Conservation (phyloP, 2,797 vertebrate species). For the Parambassis ranga region DNA sequence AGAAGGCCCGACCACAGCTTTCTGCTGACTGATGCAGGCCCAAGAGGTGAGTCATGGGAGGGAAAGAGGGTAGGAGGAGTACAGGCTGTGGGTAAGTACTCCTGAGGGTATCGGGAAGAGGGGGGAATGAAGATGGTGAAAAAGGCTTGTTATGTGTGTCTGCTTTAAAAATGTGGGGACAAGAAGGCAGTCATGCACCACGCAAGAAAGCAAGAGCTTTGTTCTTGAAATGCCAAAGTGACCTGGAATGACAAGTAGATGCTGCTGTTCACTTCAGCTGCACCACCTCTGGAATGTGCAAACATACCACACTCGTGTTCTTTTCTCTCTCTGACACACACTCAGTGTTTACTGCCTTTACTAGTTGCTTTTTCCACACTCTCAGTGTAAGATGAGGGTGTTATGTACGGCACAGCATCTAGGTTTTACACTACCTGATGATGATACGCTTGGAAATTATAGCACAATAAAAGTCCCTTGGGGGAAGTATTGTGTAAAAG, state of each 20-base stretch:
- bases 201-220: slow-evolving; percentile 32
- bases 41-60: slow-evolving; percentile 74
- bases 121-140: slow-evolving; percentile 25
- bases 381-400: slow-evolving; percentile 26
- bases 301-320: background rate
- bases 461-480: slow-evolving; percentile 35
- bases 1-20: slow-evolving; percentile 70
- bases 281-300: background rate
- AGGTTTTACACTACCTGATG: slow-evolving; percentile 4
- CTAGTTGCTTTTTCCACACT: background rate
- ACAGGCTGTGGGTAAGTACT: slow-evolving; percentile 18
- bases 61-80: slow-evolving; percentile 3
- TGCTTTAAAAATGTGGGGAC: slow-evolving; percentile 10
- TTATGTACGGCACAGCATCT: background rate
- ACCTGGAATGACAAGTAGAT: background rate
- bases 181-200: slow-evolving; percentile 17
- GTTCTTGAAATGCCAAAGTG: slow-evolving; percentile 36
- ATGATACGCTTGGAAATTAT: slow-evolving; percentile 20
- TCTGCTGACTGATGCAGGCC: slow-evolving; percentile 77
- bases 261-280: background rate
- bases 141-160: slow-evolving; percentile 23
- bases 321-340: background rate
- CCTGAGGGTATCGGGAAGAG: slow-evolving; percentile 40
- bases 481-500: slow-evolving; percentile 30
- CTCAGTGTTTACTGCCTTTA: background rate